These are phyloP conservation scores for Pterocles orientalis DNA, from an alignment of 2,113 vertebrate genomes.

Conservation along the genomic window DNA sequence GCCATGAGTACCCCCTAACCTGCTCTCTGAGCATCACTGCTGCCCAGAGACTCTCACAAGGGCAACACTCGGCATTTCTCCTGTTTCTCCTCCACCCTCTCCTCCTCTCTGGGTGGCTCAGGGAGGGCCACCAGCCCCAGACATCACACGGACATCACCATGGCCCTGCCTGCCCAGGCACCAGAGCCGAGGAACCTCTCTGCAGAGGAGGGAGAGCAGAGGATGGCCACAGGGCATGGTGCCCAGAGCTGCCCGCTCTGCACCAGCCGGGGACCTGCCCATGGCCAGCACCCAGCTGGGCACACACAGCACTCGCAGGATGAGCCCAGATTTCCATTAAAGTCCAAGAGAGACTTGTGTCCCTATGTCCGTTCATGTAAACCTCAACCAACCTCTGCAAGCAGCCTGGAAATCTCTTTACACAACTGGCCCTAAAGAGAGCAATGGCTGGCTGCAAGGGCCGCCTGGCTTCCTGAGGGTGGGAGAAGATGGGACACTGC, in stretches of 20 bases:
- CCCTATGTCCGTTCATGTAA: not conserved
- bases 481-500: not conserved
- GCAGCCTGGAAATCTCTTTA: not conserved
- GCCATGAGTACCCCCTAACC: not conserved
- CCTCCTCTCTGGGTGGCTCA: not conserved
- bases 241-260: not conserved
- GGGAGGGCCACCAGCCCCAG: not conserved
- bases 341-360: fast-evolving
- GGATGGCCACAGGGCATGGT: not conserved
- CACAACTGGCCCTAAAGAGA: too few species aligned
- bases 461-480: not conserved
- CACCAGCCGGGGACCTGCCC: not conserved
- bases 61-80: not conserved
- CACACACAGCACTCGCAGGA: not conserved
- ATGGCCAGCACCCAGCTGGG: not conserved
- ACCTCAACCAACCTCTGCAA: not conserved
- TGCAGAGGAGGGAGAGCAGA: not conserved
- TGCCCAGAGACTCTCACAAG: not conserved
- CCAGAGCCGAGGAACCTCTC: not conserved
- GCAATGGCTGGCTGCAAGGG: not conserved
- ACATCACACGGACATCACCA: not conserved
- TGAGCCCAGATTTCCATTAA: not conserved
- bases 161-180: not conserved
- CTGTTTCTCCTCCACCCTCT: not conserved
- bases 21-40: not conserved